Evolutionary conservation across 2,888 invertebrate genomes (phyloP).

Genomic region (Ornithoptera alexandrae): DNA sequence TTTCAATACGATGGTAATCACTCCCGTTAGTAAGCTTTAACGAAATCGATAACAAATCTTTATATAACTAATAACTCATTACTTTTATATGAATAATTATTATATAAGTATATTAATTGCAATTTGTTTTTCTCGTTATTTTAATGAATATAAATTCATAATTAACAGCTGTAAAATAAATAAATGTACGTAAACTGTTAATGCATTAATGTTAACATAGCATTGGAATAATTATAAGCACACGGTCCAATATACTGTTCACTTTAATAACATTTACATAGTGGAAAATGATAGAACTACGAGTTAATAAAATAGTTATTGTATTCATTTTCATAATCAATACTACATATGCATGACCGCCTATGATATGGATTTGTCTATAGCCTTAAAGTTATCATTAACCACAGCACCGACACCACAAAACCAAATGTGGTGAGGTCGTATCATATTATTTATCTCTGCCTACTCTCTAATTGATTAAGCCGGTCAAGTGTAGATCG

Average conservation of each 20-base stretch:
- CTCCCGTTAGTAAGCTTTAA: too few species aligned
- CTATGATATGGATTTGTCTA: not conserved
- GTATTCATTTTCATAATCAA: not conserved
- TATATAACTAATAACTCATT: too few species aligned
- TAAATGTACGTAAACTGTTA: not conserved
- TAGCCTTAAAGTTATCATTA: not conserved
- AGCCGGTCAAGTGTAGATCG: conserved; percentile 21
- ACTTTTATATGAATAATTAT: too few species aligned
- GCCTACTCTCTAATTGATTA: conserved; percentile 16
- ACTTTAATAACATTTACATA: not conserved
- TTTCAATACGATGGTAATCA: too few species aligned
- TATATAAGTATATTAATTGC: too few species aligned
- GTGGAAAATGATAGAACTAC: not conserved
- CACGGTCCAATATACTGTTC: not conserved
- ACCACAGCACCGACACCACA: not conserved
- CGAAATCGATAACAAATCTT: too few species aligned
- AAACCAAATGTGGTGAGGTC: conserved; percentile 1
- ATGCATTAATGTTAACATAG: not conserved
- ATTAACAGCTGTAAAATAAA: not conserved
- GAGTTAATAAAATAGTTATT: not conserved
- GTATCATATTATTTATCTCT: conserved; percentile 16
- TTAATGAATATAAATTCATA: too few species aligned
- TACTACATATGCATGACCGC: not conserved
- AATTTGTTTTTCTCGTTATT: too few species aligned
- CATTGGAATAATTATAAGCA: not conserved